Evolutionary conservation across 2,797 vertebrate genomes (phyloP).

Genomic region (Oreochromis grahami): DNA sequence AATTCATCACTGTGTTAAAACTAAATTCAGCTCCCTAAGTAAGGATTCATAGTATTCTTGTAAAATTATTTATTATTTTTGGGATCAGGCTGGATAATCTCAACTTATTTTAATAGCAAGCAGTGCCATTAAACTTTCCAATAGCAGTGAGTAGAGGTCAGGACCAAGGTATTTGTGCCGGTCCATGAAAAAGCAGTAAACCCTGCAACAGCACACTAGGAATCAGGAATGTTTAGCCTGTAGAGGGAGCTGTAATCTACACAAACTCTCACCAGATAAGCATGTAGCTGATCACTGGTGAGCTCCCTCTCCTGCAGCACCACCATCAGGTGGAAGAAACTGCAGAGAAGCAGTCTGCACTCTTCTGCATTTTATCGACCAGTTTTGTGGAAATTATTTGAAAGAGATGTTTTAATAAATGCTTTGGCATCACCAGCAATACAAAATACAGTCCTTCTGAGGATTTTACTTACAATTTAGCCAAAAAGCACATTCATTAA

Average conservation of each 20-base stretch:
- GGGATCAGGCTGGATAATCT: not conserved
- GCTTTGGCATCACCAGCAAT: not conserved
- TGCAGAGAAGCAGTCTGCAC: not conserved
- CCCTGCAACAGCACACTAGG: not conserved
- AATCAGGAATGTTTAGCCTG: not conserved
- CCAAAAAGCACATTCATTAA: rapidly evolving
- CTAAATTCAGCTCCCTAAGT: not conserved
- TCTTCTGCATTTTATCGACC: not conserved
- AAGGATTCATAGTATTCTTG: not conserved
- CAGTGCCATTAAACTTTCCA: not conserved
- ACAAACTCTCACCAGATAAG: slow-evolving; percentile 57
- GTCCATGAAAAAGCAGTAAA: not conserved
- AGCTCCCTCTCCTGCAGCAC: slow-evolving; percentile 87
- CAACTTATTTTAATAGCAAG: not conserved
- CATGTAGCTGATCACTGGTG: slow-evolving; percentile 79
- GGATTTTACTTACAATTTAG: not conserved
- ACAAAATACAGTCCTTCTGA: not conserved
- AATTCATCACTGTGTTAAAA: not conserved
- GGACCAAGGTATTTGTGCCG: not conserved
- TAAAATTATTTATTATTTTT: not conserved
- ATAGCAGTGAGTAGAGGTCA: not conserved
- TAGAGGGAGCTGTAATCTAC: not conserved
- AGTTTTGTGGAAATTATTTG: not conserved
- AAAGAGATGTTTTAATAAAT: not conserved
- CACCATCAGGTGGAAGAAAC: slow-evolving; percentile 81